Base-by-base conservation (phyloP, 35 echinoderm and acorn worm genomes). In the Ophiothrix spiculata region DNA sequence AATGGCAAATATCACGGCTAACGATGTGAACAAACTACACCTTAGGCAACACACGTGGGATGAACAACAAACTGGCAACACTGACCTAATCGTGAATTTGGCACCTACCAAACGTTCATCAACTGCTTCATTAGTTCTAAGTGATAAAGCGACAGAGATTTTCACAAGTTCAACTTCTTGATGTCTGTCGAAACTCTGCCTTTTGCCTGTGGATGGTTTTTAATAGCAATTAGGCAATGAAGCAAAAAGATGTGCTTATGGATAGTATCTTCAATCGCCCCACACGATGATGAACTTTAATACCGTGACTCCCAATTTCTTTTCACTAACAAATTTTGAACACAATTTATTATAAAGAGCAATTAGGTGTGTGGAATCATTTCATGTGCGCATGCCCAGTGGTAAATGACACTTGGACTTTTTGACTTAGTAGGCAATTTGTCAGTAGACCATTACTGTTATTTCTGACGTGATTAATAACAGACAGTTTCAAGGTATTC, bases 191-290 rank as follows among this genome's bases (percentile, higher is more conserved):
- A 69, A 69, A 12, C 4, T 54, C n/a, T n/a, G n/a, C n/a, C n/a
- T 12, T 69, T 69, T n/a, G 60, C 60, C 60, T 15, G 2, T n/a
- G 23, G 60, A 6, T 69, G 17, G 60, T 69, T 49, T 69, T 28
- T 69, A 69, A 25, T 69, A 69, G 60, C 60, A 69, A 69, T 69
- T 69, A 69, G 60, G 60, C 60, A 69, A 69, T 69, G 60, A 69
- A 12, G 60, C 60, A 6, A 69, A 28, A 69, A 69, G 23, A 25
- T 2, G 16, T 69, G 23, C 60, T 69, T n/a, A 25, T 69, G 23
- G 16, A 25, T 69, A 25, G 60, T 69, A 69, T 69, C 23, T 25
- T 69, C 60, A 69, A 15, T 28, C 29, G 23, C 60, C 60, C 60
- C 60, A 15, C 60, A 69, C 60, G 60, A 25, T 69, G 60, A 69